phyloP scores from a whole-genome alignment of 2,113 vertebrate genomes.

The Lasiurus borealis region DNA sequence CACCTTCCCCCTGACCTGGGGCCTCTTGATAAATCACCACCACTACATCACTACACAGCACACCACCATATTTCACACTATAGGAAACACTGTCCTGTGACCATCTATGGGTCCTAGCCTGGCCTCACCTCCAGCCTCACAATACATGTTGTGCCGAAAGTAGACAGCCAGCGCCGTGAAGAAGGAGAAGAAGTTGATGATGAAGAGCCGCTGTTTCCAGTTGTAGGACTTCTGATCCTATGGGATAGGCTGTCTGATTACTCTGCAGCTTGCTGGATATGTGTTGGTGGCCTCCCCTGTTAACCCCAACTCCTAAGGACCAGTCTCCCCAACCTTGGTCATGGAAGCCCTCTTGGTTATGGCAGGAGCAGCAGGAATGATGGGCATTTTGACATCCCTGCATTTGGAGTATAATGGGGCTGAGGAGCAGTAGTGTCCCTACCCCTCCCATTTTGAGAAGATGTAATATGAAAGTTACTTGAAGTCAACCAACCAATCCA shows the following conservation, averaged over 20 bases:
- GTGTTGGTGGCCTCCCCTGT: neutral
- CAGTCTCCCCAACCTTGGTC: neutral
- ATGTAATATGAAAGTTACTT: neutral
- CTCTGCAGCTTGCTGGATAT: neutral
- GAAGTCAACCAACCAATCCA: conserved; percentile 41
- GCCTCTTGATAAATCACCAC: neutral
- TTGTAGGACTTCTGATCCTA: conserved; percentile 93
- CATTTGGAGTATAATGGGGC: neutral
- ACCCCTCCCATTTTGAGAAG: neutral
- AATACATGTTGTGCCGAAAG: conserved; percentile 95
- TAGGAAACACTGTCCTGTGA: neutral
- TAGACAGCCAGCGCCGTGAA: conserved; percentile 89
- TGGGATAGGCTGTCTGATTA: conserved; percentile 37
- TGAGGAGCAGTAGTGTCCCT: neutral
- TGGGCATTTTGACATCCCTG: neutral
- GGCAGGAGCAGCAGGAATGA: conserved; percentile 13
- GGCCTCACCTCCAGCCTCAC: conserved; percentile 93
- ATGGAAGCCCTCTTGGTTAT: no score
- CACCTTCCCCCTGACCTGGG: neutral
- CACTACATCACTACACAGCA: neutral
- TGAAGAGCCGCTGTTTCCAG: conserved; percentile 93
- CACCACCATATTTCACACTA: neutral
- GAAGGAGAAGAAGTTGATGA: conserved; percentile 91
- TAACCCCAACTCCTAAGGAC: neutral
- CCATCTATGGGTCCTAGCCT: neutral